phyloP scores from a whole-genome alignment of 2,113 vertebrate genomes.

The Eulemur macaco region DNA sequence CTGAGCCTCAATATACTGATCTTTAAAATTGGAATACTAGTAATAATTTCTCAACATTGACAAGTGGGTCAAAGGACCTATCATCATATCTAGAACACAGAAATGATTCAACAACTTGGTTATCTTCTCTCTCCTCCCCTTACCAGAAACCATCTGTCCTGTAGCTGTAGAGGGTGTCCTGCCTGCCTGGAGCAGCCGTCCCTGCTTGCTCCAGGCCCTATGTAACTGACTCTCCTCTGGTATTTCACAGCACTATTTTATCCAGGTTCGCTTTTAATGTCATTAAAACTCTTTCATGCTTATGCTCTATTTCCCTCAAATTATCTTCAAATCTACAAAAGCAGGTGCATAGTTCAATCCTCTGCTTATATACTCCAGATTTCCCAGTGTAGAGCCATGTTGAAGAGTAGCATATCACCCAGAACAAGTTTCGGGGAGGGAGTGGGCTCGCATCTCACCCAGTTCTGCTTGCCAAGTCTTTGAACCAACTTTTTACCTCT shows the following conservation, averaged over 20 bases:
- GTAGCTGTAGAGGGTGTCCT: not conserved
- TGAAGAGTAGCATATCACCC: rapidly evolving
- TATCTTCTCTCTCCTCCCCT: not conserved
- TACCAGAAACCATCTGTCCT: not conserved
- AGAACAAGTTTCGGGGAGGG: not conserved
- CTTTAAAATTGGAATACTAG: not conserved
- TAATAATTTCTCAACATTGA: not conserved
- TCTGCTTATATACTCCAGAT: not conserved
- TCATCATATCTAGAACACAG: not conserved
- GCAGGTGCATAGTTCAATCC: not conserved
- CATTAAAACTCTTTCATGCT: not conserved
- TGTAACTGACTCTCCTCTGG: not conserved
- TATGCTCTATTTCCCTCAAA: not conserved
- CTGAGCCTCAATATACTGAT: not conserved
- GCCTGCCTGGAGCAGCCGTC: no score
- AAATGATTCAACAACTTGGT: not conserved
- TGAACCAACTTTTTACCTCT: not conserved
- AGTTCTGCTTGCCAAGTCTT: not conserved
- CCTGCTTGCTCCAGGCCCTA: not conserved
- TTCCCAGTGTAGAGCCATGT: not conserved
- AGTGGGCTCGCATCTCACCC: not conserved
- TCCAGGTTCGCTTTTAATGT: not conserved
- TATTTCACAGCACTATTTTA: not conserved
- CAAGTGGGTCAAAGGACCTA: not conserved
- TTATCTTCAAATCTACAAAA: not conserved